These are phyloP conservation scores for Himalopsyche phryganea DNA, from an alignment of 1,140 invertebrate genomes.

Conservation along the genomic window DNA sequence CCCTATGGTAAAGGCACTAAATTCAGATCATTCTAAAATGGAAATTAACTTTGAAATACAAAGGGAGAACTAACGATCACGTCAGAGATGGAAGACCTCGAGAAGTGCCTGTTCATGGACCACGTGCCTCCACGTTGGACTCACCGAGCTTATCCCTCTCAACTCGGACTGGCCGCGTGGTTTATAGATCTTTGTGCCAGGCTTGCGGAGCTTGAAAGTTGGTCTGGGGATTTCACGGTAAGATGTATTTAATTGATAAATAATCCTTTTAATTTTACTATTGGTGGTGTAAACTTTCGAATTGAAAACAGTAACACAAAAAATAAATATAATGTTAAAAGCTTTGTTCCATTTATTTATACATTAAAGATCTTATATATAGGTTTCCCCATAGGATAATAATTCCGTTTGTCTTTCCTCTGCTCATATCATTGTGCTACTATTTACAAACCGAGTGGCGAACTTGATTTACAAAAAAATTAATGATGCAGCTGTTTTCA, in stretches of 20 bases:
- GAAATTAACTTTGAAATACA: too few species aligned
- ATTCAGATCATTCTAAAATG: too few species aligned
- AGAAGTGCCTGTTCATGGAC: slow-evolving; percentile 83
- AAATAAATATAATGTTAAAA: slow-evolving; percentile 76
- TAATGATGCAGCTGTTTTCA: too few species aligned
- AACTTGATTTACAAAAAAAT: too few species aligned
- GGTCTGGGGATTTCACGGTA: slow-evolving; percentile 51
- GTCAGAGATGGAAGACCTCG: slow-evolving; percentile 84
- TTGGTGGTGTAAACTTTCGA: too few species aligned
- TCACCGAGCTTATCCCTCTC: slow-evolving; percentile 84
- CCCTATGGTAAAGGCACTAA: too few species aligned
- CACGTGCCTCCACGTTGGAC: slow-evolving; percentile 80
- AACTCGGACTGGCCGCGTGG: slow-evolving; percentile 80
- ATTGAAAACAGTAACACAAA: too few species aligned
- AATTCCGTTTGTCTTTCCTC: too few species aligned
- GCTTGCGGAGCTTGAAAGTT: slow-evolving; percentile 53
- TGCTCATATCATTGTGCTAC: too few species aligned
- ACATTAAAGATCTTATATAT: too few species aligned
- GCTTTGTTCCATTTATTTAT: slow-evolving; percentile 73
- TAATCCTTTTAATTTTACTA: slow-evolving; percentile 11
- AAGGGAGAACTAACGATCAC: slow-evolving; percentile 92
- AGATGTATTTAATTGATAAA: slow-evolving; percentile 24
- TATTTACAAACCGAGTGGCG: too few species aligned
- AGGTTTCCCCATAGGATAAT: too few species aligned
- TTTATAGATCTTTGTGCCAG: slow-evolving; percentile 80